phyloP scores from a whole-genome alignment of 1,140 invertebrate genomes.

The Drosophila kikkawai region DNA sequence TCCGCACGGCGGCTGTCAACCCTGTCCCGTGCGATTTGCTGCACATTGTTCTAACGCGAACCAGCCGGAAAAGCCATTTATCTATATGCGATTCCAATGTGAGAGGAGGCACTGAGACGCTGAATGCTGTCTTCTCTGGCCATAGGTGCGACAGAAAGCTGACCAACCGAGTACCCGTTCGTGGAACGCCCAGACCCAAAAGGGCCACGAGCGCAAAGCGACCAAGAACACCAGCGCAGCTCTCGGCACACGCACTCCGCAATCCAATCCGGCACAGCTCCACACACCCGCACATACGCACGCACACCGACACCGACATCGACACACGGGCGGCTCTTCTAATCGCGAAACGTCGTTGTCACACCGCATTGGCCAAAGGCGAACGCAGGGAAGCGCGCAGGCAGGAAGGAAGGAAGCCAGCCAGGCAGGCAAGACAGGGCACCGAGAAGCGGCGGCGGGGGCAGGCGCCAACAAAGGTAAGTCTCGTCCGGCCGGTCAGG shows the following conservation, averaged over 20 bases:
- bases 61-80: slow-evolving; percentile 46
- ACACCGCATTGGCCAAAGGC: slow-evolving; percentile 57
- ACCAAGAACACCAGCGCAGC: slow-evolving; percentile 5
- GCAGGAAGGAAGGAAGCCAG: slow-evolving; percentile 5
- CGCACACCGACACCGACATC: slow-evolving; percentile 2
- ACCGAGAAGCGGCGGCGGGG: slow-evolving; percentile 3
- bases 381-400: slow-evolving; percentile 3
- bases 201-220: slow-evolving; percentile 11
- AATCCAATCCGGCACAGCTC: slow-evolving; percentile 16
- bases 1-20: slow-evolving; percentile 38
- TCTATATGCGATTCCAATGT: slow-evolving; percentile 37
- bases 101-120: slow-evolving; percentile 37
- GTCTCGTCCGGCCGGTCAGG: neutral
- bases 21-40: slow-evolving; percentile 49
- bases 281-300: slow-evolving; percentile 26
- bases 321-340: slow-evolving; percentile 21
- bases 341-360: slow-evolving; percentile 48
- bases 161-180: slow-evolving; percentile 19
- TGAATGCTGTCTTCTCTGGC: slow-evolving; percentile 61
- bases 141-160: slow-evolving; percentile 18
- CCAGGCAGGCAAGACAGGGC: slow-evolving; percentile 7
- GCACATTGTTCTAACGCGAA: slow-evolving; percentile 46
- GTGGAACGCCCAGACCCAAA: slow-evolving; percentile 14
- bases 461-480: slow-evolving; percentile 27
- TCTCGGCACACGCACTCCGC: slow-evolving; percentile 23